phyloP scores from a whole-genome alignment of 2,888 invertebrate species.

The Carpatolechia fugitivella region DNA sequence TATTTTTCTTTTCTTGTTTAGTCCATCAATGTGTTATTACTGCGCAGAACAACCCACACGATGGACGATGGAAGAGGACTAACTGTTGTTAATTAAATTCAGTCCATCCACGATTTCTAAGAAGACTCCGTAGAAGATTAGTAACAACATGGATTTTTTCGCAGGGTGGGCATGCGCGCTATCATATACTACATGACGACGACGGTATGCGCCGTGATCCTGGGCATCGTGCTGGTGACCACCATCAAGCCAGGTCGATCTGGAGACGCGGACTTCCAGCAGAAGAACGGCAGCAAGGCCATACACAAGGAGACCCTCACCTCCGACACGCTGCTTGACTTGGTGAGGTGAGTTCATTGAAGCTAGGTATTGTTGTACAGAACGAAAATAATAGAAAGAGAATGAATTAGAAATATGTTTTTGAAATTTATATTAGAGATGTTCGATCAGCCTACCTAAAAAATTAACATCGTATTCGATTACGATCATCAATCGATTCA shows the following conservation, averaged over 20 bases:
- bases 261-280: slow-evolving; percentile 50
- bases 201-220: slow-evolving; percentile 93
- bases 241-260: slow-evolving; percentile 89
- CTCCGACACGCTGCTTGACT: slow-evolving; percentile 94
- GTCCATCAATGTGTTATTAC: too few relatives aligned
- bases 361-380: neutral
- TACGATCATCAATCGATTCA: too few relatives aligned
- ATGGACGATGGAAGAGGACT: too few relatives aligned
- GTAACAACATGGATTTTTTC: neutral
- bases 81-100: too few relatives aligned
- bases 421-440: too few relatives aligned
- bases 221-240: slow-evolving; percentile 93
- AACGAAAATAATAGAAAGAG: neutral
- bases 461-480: too few relatives aligned
- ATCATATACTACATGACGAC: slow-evolving; percentile 95
- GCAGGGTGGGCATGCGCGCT: slow-evolving; percentile 85
- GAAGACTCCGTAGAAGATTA: too few relatives aligned
- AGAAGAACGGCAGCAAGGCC: slow-evolving; percentile 67
- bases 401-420: too few relatives aligned
- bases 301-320: slow-evolving; percentile 84
- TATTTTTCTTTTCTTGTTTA: too few relatives aligned
- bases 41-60: too few relatives aligned
- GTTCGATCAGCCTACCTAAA: too few relatives aligned
- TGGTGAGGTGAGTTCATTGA: slow-evolving; percentile 83
- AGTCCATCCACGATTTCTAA: too few relatives aligned